A percentile compares a stretch with the other conserved stretches of the same genome.
Evolutionary conservation across 2,113 vertebrate genomes (phyloP).

Genomic region (Protomyctophum bolini): DNA sequence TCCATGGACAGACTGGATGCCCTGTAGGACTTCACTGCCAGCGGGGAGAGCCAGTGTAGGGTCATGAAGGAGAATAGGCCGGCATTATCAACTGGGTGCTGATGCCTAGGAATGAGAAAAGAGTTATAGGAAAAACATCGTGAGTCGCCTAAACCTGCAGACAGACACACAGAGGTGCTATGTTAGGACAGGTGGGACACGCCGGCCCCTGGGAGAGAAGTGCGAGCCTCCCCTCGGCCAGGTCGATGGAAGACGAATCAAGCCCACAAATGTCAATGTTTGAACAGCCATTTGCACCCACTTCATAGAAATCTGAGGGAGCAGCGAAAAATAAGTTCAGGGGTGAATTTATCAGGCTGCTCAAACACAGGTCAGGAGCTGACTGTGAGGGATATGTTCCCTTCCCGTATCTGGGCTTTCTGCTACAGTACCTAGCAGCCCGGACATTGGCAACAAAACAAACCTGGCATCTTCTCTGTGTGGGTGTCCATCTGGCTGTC

Average conservation of each 20-base stretch:
- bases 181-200: slow-evolving; percentile 27
- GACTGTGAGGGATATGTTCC: slow-evolving; percentile 60
- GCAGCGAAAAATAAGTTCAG: slow-evolving; percentile 52
- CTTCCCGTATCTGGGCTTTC: slow-evolving; percentile 61
- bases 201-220: slow-evolving; percentile 30
- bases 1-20: slow-evolving; percentile 71
- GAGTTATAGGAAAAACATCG: slow-evolving; percentile 39
- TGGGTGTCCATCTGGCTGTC: neutral
- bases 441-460: slow-evolving; percentile 12
- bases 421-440: slow-evolving; percentile 23
- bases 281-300: slow-evolving; percentile 74
- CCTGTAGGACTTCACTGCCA: slow-evolving; percentile 78
- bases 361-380: slow-evolving; percentile 41
- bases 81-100: slow-evolving; percentile 85
- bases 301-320: slow-evolving; percentile 71
- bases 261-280: slow-evolving; percentile 51
- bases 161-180: slow-evolving; percentile 46
- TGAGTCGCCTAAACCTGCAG: slow-evolving; percentile 41
- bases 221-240: slow-evolving; percentile 35
- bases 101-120: slow-evolving; percentile 72
- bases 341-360: slow-evolving; percentile 63
- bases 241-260: slow-evolving; percentile 59
- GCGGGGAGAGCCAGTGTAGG: slow-evolving; percentile 82
- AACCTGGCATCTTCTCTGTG: neutral
- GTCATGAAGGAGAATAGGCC: slow-evolving; percentile 86